Conservation (phyloP, 1,140 invertebrate species). For the Cotesia chilonis region DNA sequence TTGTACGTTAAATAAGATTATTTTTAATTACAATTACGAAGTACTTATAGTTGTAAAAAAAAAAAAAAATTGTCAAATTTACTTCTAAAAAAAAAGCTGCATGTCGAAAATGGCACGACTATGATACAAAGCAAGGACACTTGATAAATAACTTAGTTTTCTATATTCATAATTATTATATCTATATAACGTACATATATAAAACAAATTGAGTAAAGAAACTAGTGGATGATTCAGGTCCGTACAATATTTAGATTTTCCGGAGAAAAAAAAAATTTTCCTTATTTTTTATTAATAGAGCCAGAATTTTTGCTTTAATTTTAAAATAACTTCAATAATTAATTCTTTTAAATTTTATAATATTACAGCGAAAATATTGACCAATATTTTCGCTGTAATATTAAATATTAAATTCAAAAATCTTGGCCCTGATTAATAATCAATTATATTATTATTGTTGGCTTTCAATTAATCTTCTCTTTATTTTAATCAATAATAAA, state of each 20-base stretch:
- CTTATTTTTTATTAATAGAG: no score
- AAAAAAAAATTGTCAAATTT: conserved; percentile 24
- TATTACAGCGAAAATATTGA: no score
- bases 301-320: no score
- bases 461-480: background rate
- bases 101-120: conserved; percentile 59
- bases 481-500: background rate
- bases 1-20: no score
- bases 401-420: no score
- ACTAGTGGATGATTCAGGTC: conserved; percentile 58
- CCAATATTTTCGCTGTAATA: no score
- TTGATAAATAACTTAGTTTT: conserved; percentile 67
- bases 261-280: no score
- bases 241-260: conserved; percentile 46
- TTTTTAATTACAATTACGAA: no score
- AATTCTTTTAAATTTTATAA: no score
- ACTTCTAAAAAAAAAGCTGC: conserved; percentile 58
- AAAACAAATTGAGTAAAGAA: conserved; percentile 64
- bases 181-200: conserved; percentile 65
- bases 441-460: background rate
- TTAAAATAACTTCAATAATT: no score
- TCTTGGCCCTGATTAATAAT: background rate
- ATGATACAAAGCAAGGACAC: conserved; percentile 67
- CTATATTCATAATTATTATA: conserved; percentile 64
- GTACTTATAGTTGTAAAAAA: background rate